Evolutionary conservation across 2,888 invertebrate species (phyloP), one percentile per base, ranked within the genome.

Genomic region (Meandrusa payeni): DNA sequence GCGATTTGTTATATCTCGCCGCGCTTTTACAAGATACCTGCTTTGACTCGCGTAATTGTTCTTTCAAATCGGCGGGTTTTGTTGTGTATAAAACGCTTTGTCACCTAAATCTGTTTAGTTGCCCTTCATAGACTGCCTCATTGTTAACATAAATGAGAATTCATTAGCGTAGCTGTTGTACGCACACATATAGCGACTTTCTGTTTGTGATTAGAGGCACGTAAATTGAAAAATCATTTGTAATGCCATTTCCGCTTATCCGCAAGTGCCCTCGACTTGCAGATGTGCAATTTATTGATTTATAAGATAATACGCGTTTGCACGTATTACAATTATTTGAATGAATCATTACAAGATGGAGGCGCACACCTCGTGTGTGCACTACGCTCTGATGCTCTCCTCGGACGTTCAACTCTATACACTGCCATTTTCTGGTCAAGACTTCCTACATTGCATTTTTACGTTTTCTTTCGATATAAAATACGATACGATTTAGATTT

Each of bases 31-130:
- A 56, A 73, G 75, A 78, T 77, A 83, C 77, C 80, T 75, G 76
- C 76, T 83, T 82, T 83, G 82, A 81, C 78, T 79, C 73, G 64
- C 72, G 74, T 85, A 80, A 87, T 87, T 87, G 86, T 87, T 86
- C 81, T 85, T 85, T 83, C 71, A 67, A 77, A 76, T 78, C 72
- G 69, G 62, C 64, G 72, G n/a, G 80, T 79, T 83, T 82, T 82
- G 77, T 82, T 83, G 75, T 69, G 70, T 63, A 67, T 76, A 79
- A 80, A 81, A 78, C 69, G 85, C 86, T 86, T 86, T 86, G 82
- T 86, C 83, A 81, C 77, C 73, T 63, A 76, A 79, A 81, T 79
- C 83, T 75, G 74, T 61, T 76, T 74, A 80, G 71, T 69, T 70
- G 66, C 58, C 64, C 66, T 69, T 64, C 61, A 65, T 64, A 68